Conservation (phyloP, 2,888 invertebrate species). For the Ephialtes manifestator region DNA sequence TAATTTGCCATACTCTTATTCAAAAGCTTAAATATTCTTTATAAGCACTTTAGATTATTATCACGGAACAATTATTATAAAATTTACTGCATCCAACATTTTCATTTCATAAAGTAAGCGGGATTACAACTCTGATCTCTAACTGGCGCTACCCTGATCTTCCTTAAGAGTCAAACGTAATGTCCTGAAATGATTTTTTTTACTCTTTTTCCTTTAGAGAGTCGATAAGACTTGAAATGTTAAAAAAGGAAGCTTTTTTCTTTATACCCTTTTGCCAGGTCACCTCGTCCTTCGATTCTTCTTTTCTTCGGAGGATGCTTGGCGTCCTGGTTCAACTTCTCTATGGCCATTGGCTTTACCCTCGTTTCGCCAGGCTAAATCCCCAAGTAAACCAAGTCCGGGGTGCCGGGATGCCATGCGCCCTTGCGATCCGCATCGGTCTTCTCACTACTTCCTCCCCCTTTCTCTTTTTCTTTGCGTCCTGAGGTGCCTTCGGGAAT, state of each 20-base stretch:
- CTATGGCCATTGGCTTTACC: conserved; percentile 44
- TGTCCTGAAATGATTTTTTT: background rate
- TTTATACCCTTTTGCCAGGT: background rate
- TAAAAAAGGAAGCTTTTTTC: background rate
- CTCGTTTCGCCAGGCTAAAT: conserved; percentile 44
- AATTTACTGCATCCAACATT: no score
- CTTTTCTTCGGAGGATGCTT: background rate
- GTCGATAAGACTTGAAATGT: background rate
- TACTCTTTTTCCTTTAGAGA: background rate
- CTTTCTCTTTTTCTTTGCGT: background rate
- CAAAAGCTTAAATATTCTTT: no score
- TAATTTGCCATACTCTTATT: no score
- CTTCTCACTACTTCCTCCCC: background rate
- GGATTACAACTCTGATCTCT: no score
- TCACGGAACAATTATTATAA: no score
- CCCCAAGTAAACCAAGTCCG: conserved; percentile 47
- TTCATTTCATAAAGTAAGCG: no score
- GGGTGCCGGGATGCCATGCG: conserved; percentile 40
- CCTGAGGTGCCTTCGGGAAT: conserved; percentile 20
- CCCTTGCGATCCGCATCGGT: conserved; percentile 25
- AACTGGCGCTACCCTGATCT: no score
- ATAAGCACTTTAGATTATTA: no score
- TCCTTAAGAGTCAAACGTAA: background rate
- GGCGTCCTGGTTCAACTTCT: conserved; percentile 3
- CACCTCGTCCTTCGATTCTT: conserved; percentile 1